Percentiles rank a stretch among this genome's conserved stretches.
Conservation (phyloP, 1,140 invertebrate genomes). For the Papilio xuthus region DNA sequence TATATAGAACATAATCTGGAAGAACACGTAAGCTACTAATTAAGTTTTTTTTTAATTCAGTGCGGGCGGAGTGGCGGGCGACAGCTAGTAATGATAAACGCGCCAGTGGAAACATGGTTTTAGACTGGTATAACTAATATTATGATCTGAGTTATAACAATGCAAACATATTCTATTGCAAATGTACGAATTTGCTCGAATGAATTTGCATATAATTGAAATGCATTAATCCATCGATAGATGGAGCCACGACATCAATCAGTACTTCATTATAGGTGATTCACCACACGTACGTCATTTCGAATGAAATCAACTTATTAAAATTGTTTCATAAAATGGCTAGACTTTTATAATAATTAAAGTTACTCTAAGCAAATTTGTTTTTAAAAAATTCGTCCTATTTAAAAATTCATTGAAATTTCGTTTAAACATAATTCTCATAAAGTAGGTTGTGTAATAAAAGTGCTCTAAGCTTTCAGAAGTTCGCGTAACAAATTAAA, state of each 20-base stretch:
- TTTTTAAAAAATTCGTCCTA: background rate
- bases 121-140: background rate
- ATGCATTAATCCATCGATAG: background rate
- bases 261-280: slow-evolving; percentile 7
- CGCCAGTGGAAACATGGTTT: too few species aligned
- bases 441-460: slow-evolving; percentile 14
- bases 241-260: slow-evolving; percentile 10
- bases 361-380: background rate
- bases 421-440: background rate
- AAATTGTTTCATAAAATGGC: background rate
- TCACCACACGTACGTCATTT: background rate
- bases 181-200: slow-evolving; percentile 3
- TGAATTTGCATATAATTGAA: slow-evolving; percentile 22
- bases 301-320: too few species aligned
- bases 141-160: background rate
- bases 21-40: too few species aligned
- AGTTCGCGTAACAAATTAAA: slow-evolving; percentile 29
- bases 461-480: slow-evolving; percentile 18
- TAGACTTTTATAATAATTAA: too few species aligned
- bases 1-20: too few species aligned
- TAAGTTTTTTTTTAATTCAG: too few species aligned
- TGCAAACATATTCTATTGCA: slow-evolving; percentile 7
- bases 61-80: too few species aligned
- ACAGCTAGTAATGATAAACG: too few species aligned
- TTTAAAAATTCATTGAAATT: background rate